Base-by-base conservation (phyloP, 1,140 invertebrate species). In the Drosophila repleta region DNA sequence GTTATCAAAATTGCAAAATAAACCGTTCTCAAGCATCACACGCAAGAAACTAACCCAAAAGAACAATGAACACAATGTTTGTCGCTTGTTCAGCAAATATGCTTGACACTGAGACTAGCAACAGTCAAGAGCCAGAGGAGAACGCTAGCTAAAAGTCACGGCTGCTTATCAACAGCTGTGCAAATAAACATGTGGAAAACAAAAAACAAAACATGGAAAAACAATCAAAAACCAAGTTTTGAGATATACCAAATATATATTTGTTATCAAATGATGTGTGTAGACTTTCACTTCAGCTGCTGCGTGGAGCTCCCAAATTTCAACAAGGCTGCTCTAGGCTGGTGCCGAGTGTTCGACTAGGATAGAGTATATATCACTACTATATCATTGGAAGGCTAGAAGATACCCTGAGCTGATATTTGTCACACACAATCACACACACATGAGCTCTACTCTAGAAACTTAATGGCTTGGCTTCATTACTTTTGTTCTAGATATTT, bases 261-360 rank as follows among this genome's bases (percentile, higher is more conserved):
- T 17, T 56, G 29, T 65, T 45, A 61, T 68, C 64, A 58, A 35
- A 35, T 35, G 10, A n/a, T 35, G 24, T 11, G 21, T 45, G n/a
- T 45, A 45, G 57, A 61, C 65, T 68, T 68, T 68, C 65, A 52
- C 48, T 45, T 20, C 39, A 56, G 52, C 51, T 65, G 52, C 41
- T 32, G 29, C 13, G 2, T 8, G n/a, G n/a, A 15, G 29, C 18
- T 43, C 24, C 13, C 18, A 24, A 63, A 43, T 63, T 63, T 43
- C 17, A 29, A 63, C 41, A 63, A 43, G 32, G 2, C 6, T 35
- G 32, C 6, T 11, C 32, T 13, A 11, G 32, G 11, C 6, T 29
- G 4, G 32, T n/a, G n/a, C n/a, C n/a, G 10, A 35, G 32, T 1
- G 29, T 8, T 7, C 29, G 29, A 24, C 21, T 24, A n/a, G n/a